phyloP scores from a whole-genome alignment of 2,888 invertebrate species.

The Sarcophaga variegata region DNA sequence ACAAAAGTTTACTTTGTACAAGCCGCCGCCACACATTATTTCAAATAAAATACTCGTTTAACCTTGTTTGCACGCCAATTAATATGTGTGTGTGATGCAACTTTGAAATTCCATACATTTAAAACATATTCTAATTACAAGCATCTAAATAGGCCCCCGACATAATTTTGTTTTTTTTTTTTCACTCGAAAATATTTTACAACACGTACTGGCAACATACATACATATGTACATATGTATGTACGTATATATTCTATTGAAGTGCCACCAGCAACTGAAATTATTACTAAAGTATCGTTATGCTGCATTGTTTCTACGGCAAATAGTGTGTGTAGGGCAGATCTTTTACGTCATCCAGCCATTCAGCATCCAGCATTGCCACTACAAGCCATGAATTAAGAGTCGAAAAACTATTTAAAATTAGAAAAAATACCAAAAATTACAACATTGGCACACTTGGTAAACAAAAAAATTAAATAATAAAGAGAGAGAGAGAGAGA shows the following conservation, averaged over 20 bases:
- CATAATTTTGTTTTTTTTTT: not conserved
- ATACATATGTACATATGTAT: not conserved
- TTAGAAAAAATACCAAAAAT: constrained; percentile 49
- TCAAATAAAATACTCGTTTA: not conserved
- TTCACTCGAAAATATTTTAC: not conserved
- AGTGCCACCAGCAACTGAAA: constrained; percentile 22
- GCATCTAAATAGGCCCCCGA: not conserved
- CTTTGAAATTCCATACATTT: not conserved
- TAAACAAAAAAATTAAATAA: constrained; percentile 6
- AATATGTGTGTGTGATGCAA: constrained; percentile 2
- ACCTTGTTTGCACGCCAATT: not conserved
- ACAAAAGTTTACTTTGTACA: not conserved
- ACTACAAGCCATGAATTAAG: no score
- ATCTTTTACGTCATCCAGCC: no score
- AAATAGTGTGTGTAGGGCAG: not conserved
- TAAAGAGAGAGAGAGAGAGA: no score
- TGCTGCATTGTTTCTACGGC: constrained; percentile 60
- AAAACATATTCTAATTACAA: constrained; percentile 15
- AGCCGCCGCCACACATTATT: not conserved
- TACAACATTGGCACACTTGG: constrained; percentile 37
- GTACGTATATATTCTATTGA: not conserved
- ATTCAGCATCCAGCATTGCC: no score
- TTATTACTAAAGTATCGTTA: constrained; percentile 56
- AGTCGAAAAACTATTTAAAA: constrained; percentile 22
- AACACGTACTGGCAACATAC: not conserved